phyloP scores from a whole-genome alignment of 2,113 vertebrate genomes.

The Pachypanchax playfairii region DNA sequence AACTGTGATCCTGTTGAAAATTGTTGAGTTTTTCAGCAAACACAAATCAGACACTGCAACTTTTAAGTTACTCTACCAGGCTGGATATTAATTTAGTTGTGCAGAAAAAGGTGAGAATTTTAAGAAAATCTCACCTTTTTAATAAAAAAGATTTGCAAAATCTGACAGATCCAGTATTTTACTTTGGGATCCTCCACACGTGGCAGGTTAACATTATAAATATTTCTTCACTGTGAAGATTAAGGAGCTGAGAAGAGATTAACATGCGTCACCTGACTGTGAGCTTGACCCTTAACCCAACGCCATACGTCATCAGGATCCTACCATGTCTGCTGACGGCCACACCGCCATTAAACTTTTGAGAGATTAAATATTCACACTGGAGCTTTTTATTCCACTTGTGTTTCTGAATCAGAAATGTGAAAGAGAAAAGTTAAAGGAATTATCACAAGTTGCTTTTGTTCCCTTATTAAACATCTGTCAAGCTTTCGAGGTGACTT shows the following conservation, averaged over 20 bases:
- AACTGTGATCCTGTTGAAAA: not conserved
- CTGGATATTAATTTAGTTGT: too few species aligned
- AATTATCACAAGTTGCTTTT: slow-evolving; percentile 14
- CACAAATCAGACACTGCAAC: not conserved
- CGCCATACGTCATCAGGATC: slow-evolving; percentile 27
- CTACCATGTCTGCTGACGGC: slow-evolving; percentile 21
- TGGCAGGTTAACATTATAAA: too few species aligned
- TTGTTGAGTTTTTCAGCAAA: not conserved
- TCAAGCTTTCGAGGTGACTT: not conserved
- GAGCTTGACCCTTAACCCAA: slow-evolving; percentile 52
- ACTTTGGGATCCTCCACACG: too few species aligned
- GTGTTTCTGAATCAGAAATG: slow-evolving; percentile 8
- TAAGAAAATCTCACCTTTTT: too few species aligned
- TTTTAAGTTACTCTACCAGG: too few species aligned
- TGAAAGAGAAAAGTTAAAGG: not conserved
- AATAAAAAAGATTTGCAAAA: too few species aligned
- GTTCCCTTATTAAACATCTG: not conserved
- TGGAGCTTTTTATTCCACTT: slow-evolving; percentile 29
- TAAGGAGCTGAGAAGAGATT: too few species aligned
- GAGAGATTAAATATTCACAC: slow-evolving; percentile 39
- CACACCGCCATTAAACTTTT: slow-evolving; percentile 22
- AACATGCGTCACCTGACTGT: slow-evolving; percentile 44
- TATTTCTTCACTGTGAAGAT: too few species aligned
- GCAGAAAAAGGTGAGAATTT: too few species aligned
- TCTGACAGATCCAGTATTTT: too few species aligned